Evolutionary conservation across 2,113 vertebrate genomes (phyloP).

Genomic region (Uropsilus gracilis): DNA sequence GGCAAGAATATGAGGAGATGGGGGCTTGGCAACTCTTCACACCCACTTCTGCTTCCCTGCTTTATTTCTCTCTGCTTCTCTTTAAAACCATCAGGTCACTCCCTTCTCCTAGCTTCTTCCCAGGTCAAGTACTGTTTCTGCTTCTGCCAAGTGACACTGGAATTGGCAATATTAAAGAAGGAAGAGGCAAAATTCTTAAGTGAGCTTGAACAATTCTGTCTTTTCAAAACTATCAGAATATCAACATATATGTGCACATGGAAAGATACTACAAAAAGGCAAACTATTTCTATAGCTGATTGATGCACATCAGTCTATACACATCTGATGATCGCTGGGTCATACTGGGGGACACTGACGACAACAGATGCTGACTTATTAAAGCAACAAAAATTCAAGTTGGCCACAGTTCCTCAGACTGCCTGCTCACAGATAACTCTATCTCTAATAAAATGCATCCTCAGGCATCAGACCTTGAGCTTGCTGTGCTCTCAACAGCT

Average conservation of each 20-base stretch:
- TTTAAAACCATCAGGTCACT: neutral
- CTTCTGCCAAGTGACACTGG: neutral
- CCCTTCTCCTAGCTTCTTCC: neutral
- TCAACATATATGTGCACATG: neutral
- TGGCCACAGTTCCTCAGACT: neutral
- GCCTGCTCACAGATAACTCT: neutral
- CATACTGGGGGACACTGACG: neutral
- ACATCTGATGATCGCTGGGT: neutral
- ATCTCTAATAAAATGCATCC: conserved; percentile 18
- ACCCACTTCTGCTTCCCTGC: neutral
- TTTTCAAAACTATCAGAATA: conserved; percentile 24
- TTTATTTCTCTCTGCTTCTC: neutral
- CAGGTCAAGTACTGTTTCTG: neutral
- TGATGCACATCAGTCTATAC: rapidly evolving
- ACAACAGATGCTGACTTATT: neutral
- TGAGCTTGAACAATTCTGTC: neutral
- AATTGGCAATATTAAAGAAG: neutral
- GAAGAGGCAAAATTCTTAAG: neutral
- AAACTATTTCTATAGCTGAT: neutral
- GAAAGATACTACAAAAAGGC: neutral
- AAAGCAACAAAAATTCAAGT: conserved; percentile 35
- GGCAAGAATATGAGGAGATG: no score
- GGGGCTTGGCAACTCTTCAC: neutral
- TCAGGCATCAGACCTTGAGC: neutral
- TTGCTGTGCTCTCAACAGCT: conserved; percentile 19